phyloP scores from a whole-genome alignment of 2,888 invertebrate species.

The Lepidochrysops patricia region DNA sequence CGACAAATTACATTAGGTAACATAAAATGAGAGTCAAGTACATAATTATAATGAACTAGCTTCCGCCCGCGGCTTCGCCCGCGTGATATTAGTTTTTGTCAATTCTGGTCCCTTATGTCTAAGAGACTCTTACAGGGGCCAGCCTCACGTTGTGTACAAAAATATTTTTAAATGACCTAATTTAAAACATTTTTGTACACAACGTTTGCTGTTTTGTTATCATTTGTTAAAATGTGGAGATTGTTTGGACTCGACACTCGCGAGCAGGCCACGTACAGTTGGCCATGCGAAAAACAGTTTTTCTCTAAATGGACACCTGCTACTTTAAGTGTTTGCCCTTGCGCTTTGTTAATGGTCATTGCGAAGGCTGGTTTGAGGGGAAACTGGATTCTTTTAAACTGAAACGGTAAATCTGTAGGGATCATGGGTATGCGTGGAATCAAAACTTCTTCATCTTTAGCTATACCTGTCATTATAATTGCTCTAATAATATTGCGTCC shows the following conservation, averaged over 20 bases:
- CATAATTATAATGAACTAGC: no score
- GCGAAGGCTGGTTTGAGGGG: constrained; percentile 8
- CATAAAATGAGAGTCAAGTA: no score
- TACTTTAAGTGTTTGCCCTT: constrained; percentile 8
- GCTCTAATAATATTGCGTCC: background rate
- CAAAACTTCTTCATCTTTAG: background rate
- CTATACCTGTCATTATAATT: constrained; percentile 4
- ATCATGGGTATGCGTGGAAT: constrained; percentile 4
- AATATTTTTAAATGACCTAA: background rate
- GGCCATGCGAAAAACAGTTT: background rate
- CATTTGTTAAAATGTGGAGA: background rate
- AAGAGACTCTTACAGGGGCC: no score
- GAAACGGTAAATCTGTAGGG: constrained; percentile 2
- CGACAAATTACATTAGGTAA: no score
- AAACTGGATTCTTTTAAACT: constrained; percentile 13
- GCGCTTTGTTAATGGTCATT: constrained; percentile 10
- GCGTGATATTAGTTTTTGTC: no score
- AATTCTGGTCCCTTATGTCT: no score
- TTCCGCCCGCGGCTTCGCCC: no score
- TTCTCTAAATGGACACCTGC: background rate
- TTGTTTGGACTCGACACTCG: background rate
- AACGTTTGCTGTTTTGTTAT: background rate
- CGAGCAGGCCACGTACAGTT: background rate
- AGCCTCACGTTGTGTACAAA: background rate
- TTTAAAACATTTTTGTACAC: background rate